A percentile compares a stretch with the other conserved stretches of the same genome.
Evolutionary conservation across 2,113 vertebrate genomes (phyloP).

Genomic region (Mustela lutreola): DNA sequence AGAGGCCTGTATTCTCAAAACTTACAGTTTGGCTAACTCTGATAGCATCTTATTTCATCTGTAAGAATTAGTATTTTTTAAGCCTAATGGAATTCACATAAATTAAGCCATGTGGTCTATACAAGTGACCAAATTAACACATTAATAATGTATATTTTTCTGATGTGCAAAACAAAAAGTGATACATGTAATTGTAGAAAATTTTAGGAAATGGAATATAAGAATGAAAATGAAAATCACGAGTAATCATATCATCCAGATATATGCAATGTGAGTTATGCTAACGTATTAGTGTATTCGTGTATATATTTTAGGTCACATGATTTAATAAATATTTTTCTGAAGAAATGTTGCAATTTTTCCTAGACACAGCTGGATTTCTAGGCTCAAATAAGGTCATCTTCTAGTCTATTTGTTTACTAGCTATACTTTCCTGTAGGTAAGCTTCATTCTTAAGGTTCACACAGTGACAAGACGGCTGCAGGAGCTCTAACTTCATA

Average conservation of each 20-base stretch:
- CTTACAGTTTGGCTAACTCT: neutral
- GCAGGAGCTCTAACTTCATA: neutral
- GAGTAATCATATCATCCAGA: neutral
- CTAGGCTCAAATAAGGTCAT: neutral
- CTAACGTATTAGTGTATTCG: neutral
- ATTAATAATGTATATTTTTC: neutral
- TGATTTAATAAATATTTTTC: neutral
- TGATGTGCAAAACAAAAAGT: neutral
- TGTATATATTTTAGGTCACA: neutral
- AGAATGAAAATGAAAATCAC: neutral
- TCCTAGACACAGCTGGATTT: neutral
- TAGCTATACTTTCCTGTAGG: neutral
- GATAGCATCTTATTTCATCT: neutral
- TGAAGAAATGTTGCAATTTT: neutral
- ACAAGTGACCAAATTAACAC: neutral
- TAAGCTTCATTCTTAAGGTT: neutral
- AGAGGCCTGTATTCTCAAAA: neutral
- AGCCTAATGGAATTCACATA: neutral
- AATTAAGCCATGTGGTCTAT: neutral
- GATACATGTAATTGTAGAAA: neutral
- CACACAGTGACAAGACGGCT: neutral
- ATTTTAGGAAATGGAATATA: neutral
- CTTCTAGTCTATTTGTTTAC: neutral
- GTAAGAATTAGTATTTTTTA: constrained; percentile 15
- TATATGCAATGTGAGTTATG: neutral